phyloP scores from a whole-genome alignment of 1,140 invertebrate species.

The Lepidurus apus region DNA sequence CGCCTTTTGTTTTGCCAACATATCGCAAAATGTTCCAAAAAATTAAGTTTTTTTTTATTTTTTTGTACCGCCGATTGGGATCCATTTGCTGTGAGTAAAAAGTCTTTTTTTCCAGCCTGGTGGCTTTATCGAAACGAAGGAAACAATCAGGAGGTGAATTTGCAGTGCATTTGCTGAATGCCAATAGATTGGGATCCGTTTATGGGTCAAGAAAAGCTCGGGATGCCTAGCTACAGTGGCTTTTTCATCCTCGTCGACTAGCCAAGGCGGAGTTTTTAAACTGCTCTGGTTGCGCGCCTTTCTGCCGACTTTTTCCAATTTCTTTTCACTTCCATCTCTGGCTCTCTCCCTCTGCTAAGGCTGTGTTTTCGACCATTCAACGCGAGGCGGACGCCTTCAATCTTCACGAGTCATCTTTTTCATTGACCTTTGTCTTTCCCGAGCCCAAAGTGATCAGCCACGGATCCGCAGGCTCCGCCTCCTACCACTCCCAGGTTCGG shows the following conservation, averaged over 20 bases:
- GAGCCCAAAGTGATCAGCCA: conserved; percentile 28
- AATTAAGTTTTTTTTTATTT: neutral
- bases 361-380: neutral
- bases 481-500: conserved; percentile 46
- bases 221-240: neutral
- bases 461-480: conserved; percentile 23
- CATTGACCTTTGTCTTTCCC: conserved; percentile 31
- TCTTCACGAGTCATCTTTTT: neutral
- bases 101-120: neutral
- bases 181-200: neutral
- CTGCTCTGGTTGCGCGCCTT: neutral
- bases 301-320: neutral
- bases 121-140: neutral
- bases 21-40: neutral
- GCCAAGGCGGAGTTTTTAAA: conserved; percentile 19
- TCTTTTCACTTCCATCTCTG: neutral
- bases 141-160: neutral
- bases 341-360: neutral
- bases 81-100: neutral
- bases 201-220: neutral
- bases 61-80: neutral
- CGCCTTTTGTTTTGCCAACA: neutral
- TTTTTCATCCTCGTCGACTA: conserved; percentile 22
- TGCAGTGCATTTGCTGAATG: neutral
- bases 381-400: neutral